phyloP scores from a whole-genome alignment of 2,888 invertebrate species.

The Argynnis bischoffii region DNA sequence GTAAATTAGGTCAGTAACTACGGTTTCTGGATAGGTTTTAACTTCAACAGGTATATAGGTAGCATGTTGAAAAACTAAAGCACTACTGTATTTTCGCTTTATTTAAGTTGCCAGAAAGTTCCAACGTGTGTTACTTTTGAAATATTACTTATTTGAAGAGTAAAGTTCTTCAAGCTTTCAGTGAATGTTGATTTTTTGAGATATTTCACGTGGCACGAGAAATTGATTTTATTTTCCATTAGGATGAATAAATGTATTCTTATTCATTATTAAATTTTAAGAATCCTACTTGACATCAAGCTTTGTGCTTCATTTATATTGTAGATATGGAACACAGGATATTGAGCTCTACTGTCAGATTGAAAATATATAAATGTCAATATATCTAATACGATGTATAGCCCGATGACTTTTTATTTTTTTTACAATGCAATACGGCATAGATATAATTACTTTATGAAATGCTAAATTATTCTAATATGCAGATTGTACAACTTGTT shows the following conservation, averaged over 20 bases:
- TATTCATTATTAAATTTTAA: background rate
- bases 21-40: background rate
- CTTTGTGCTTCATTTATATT: background rate
- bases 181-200: background rate
- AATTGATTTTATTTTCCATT: background rate
- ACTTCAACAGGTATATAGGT: background rate
- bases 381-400: too few relatives aligned
- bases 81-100: background rate
- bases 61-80: constrained; percentile 8
- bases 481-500: too few relatives aligned
- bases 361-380: too few relatives aligned
- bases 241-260: background rate
- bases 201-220: background rate
- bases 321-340: background rate
- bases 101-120: constrained; percentile 13
- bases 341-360: too few relatives aligned
- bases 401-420: too few relatives aligned
- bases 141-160: constrained; percentile 1
- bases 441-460: too few relatives aligned
- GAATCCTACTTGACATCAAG: background rate
- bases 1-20: background rate
- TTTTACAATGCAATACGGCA: too few relatives aligned
- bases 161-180: background rate
- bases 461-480: too few relatives aligned
- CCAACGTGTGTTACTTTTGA: background rate